Evolutionary conservation across 1,140 invertebrate genomes (phyloP), one percentile per base, ranked within the genome.

Genomic region (Diabrotica undecimpunctata): DNA sequence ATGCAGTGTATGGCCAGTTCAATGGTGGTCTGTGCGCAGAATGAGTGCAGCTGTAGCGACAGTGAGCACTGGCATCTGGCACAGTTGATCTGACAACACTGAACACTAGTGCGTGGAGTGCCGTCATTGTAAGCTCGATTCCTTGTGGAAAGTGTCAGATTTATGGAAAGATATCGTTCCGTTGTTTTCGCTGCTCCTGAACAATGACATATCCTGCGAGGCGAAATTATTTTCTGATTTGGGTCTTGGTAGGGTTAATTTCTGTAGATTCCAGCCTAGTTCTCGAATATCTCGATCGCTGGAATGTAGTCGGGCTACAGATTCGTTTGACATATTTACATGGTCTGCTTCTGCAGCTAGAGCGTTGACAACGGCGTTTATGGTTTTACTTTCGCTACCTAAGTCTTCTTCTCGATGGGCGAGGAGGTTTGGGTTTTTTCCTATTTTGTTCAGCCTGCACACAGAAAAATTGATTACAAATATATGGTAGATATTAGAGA

Each of bases 381-480:
- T 94, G 54, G 90, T 92, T 82, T 94, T 94, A 75, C 90, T 91
- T 80, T 94, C 92, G 81, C 89, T 90, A 74, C 89, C 90, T 72
- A 90, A 85, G 79, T 93, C 90, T 79, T 94, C 91, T 77, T 96
- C 93, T 60, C 93, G 86, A 76, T 95, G 93, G 66, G 92, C 91
- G 67, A 98, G 93, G 72, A 98, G 87, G 77, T 94, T 97, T 54
- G 96, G 95, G 84, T 98, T 97, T 83, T 98, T 98, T 58, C 96
- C 96, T 78, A 99, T 97, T 84, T 98, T 98, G 82, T 97, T 97
- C 70, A 99, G 85, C 82, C 93, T 89, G 65, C 36, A 69, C 50
- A 64, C 54, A 65, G 14, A 58, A 46, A n/a, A 13, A 46, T 25
- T 5, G 6, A 55, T 55, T 55, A 55, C 13, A 0, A 25, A 10